Conservation (phyloP, 1,140 invertebrate genomes). For the Cydia splendana region DNA sequence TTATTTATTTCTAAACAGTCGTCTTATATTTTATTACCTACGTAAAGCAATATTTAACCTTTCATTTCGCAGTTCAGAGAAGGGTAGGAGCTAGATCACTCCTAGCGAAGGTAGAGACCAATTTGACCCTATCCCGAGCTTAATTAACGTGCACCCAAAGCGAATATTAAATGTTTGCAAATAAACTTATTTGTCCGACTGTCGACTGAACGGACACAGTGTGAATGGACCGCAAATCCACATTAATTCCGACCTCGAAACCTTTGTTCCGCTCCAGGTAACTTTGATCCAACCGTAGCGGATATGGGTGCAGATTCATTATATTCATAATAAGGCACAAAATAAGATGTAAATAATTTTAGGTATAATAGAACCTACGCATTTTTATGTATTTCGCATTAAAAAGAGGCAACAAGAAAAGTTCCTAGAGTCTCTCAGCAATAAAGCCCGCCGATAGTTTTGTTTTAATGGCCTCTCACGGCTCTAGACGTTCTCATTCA, state of each 20-base stretch:
- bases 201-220: conserved; percentile 42
- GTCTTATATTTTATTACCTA: not conserved
- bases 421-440: no score
- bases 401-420: no score
- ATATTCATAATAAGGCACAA: not conserved
- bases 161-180: conserved; percentile 70
- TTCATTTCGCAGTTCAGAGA: conserved; percentile 32
- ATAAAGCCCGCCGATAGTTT: no score
- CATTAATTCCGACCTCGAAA: conserved; percentile 45
- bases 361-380: not conserved
- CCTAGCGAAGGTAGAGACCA: conserved; percentile 23
- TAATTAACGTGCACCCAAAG: conserved; percentile 63
- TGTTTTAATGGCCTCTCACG: not conserved
- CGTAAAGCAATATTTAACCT: conserved; percentile 26
- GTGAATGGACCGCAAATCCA: conserved; percentile 42
- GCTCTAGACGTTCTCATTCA: not conserved
- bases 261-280: conserved; percentile 30
- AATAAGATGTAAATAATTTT: not conserved
- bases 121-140: conserved; percentile 46
- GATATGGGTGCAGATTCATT: conserved; percentile 14
- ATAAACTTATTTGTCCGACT: conserved; percentile 64
- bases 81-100: conserved; percentile 35
- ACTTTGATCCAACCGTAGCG: conserved; percentile 5
- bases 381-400: no score
- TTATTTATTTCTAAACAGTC: not conserved